Percentiles rank a stretch among this genome's conserved stretches.
Conservation (phyloP, 2,888 invertebrate species). For the Deilephila elpenor region DNA sequence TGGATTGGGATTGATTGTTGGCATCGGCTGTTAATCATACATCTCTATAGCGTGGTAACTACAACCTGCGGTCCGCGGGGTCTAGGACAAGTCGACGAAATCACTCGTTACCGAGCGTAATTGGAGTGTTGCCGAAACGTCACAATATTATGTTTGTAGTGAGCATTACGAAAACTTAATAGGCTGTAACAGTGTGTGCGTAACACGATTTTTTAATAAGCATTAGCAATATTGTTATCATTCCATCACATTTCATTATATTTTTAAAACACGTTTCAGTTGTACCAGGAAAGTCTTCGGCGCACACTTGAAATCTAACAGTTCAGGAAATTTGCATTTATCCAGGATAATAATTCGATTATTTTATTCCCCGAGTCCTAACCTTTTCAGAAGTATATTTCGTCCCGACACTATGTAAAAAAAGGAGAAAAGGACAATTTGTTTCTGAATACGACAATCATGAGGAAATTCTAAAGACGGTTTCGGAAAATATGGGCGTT, state of each 20-base stretch:
- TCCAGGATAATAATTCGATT: too few relatives aligned
- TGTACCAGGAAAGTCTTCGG: neutral
- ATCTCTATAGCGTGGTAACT: slow-evolving; percentile 36
- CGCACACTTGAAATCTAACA: too few relatives aligned
- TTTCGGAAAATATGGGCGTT: neutral
- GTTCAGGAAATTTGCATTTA: too few relatives aligned
- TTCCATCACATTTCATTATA: slow-evolving; percentile 7
- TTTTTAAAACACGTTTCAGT: slow-evolving; percentile 8
- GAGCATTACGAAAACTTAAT: slow-evolving; percentile 56
- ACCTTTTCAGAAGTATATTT: too few relatives aligned
- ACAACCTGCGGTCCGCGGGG: slow-evolving; percentile 45
- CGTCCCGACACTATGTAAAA: too few relatives aligned
- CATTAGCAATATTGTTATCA: slow-evolving; percentile 13
- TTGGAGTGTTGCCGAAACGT: slow-evolving; percentile 52
- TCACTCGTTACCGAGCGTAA: slow-evolving; percentile 51
- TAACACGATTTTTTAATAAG: slow-evolving; percentile 7
- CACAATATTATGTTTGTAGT: slow-evolving; percentile 44
- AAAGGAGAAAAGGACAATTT: too few relatives aligned
- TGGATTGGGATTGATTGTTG: too few relatives aligned
- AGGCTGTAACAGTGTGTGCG: slow-evolving; percentile 51
- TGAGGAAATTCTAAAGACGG: too few relatives aligned
- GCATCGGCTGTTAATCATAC: too few relatives aligned
- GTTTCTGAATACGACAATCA: too few relatives aligned
- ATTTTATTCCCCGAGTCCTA: too few relatives aligned
- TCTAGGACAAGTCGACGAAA: slow-evolving; percentile 58